Conservation (phyloP, 2,113 vertebrate species). For the Megalops atlanticus region DNA sequence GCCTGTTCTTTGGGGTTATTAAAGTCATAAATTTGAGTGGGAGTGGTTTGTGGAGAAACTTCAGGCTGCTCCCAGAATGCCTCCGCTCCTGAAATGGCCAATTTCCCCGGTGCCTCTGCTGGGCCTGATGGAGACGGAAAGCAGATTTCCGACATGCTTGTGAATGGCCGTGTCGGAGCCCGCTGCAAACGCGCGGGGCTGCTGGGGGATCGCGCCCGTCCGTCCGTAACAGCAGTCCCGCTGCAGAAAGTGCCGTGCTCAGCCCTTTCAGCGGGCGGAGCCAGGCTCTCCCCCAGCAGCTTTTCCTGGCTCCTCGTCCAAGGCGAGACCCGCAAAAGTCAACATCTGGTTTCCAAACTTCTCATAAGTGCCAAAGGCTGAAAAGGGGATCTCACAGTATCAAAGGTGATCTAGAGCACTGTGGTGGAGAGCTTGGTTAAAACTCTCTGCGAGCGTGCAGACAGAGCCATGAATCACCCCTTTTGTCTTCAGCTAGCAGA, state of each 20-base stretch:
- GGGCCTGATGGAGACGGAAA: neutral
- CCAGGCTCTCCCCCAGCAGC: slow-evolving; percentile 14
- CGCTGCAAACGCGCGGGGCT: neutral
- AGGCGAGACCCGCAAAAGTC: neutral
- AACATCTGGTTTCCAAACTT: slow-evolving; percentile 31
- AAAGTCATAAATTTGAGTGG: slow-evolving; percentile 2
- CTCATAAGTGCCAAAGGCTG: neutral
- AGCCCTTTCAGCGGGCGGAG: slow-evolving; percentile 10
- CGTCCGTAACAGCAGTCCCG: neutral
- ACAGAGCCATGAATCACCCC: neutral
- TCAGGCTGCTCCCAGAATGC: neutral
- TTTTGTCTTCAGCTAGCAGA: neutral
- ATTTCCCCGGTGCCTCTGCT: neutral
- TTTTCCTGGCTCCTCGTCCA: neutral
- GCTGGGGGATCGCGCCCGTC: neutral
- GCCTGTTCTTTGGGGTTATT: slow-evolving; percentile 5
- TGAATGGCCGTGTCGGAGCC: neutral
- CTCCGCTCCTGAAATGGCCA: neutral
- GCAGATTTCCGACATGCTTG: slow-evolving; percentile 1
- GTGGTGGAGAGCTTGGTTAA: neutral
- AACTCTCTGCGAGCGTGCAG: neutral
- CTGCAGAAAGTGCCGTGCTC: neutral
- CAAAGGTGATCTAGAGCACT: slow-evolving; percentile 19
- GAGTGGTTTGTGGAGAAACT: neutral
- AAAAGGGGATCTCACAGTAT: slow-evolving; percentile 3